Percentiles rank a stretch among this genome's conserved stretches.
Conservation (phyloP, 2,113 vertebrate species). For the Paramisgurnus dabryanus region DNA sequence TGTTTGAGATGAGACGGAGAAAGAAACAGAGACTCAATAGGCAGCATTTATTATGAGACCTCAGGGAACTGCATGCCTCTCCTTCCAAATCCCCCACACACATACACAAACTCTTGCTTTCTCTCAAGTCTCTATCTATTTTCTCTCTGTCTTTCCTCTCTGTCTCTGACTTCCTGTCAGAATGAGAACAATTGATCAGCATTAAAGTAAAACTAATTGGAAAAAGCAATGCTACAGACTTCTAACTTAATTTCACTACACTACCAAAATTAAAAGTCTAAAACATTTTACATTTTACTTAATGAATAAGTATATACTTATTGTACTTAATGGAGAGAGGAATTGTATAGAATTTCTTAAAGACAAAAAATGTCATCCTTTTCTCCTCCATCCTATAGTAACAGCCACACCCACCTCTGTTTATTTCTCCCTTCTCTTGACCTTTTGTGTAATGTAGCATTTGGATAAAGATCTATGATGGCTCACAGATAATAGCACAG, state of each 20-base stretch:
- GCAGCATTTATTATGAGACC: conserved; percentile 37
- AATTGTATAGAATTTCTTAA: too few species aligned
- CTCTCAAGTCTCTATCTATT: background rate
- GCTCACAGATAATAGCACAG: conserved; percentile 53
- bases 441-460: conserved; percentile 69
- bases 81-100: conserved; percentile 18
- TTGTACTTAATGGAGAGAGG: too few species aligned
- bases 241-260: too few species aligned
- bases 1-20: conserved; percentile 8
- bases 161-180: background rate
- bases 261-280: too few species aligned
- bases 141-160: background rate
- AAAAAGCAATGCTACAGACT: background rate
- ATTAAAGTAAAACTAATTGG: background rate
- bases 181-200: background rate
- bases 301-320: too few species aligned
- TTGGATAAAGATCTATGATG: conserved; percentile 49
- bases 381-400: background rate
- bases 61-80: conserved; percentile 16
- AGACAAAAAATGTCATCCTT: too few species aligned
- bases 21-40: background rate
- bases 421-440: conserved; percentile 46
- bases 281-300: too few species aligned
- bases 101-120: background rate
- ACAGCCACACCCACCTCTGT: background rate